These are phyloP conservation scores for Plebejus melissa DNA, from an alignment of 2,888 invertebrate genomes.

Conservation along the genomic window DNA sequence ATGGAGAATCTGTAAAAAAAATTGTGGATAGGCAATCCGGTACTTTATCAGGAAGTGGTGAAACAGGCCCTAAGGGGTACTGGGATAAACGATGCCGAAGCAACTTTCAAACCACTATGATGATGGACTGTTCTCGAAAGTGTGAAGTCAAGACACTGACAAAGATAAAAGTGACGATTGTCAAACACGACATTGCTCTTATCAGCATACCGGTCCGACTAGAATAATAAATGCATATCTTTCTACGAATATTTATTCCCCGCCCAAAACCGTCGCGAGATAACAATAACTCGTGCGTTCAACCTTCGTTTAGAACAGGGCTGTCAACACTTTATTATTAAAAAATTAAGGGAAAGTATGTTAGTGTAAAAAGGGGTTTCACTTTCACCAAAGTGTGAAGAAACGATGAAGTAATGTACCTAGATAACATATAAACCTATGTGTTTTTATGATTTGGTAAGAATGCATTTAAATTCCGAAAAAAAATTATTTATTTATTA, in stretches of 20 bases:
- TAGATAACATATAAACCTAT: too few species aligned
- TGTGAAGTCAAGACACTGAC: not conserved
- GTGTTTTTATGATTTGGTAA: too few species aligned
- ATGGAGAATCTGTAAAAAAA: too few species aligned
- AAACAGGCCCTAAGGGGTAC: not conserved
- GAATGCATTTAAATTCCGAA: too few species aligned
- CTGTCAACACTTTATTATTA: slow-evolving; percentile 32
- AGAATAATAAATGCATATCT: slow-evolving; percentile 73
- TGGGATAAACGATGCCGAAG: not conserved
- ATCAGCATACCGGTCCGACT: slow-evolving; percentile 55
- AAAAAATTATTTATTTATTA: too few species aligned
- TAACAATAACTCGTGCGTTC: slow-evolving; percentile 74
- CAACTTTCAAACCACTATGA: slow-evolving; percentile 12
- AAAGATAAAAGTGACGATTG: slow-evolving; percentile 19
- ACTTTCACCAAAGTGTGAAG: too few species aligned
- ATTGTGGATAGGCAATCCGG: too few species aligned
- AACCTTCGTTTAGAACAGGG: slow-evolving; percentile 48
- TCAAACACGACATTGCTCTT: slow-evolving; percentile 44
- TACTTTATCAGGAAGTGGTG: too few species aligned
- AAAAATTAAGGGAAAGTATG: not conserved
- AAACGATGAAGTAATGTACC: too few species aligned
- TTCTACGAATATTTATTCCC: slow-evolving; percentile 76
- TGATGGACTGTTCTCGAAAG: slow-evolving; percentile 23
- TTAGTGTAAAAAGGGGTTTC: too few species aligned
- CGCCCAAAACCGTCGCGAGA: slow-evolving; percentile 65